These are phyloP conservation scores for Entomobrya proxima DNA, from an alignment of 2,888 invertebrate genomes.

Conservation along the genomic window DNA sequence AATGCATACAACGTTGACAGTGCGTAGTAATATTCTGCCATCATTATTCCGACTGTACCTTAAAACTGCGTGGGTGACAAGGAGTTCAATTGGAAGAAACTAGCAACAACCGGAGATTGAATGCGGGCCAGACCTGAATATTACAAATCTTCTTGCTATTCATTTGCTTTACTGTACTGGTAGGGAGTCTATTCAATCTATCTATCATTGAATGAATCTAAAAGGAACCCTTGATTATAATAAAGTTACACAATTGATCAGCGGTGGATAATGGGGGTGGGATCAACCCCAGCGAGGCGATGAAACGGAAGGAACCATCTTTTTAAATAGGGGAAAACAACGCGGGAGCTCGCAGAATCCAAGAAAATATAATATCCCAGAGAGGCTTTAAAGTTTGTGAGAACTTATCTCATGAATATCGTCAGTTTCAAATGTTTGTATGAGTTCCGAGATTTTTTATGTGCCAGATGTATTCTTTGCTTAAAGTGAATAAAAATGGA, in stretches of 20 bases:
- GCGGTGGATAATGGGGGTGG: background rate
- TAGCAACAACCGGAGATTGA: background rate
- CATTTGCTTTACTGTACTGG: background rate
- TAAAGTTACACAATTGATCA: background rate
- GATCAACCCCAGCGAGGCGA: background rate
- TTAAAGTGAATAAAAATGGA: no score
- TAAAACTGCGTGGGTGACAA: slow-evolving; percentile 24
- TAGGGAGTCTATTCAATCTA: background rate
- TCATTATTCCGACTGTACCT: no score
- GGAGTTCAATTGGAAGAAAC: background rate
- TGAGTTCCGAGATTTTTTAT: background rate
- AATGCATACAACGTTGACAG: no score
- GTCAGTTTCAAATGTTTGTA: background rate
- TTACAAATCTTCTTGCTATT: background rate
- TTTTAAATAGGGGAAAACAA: background rate
- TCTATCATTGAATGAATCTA: background rate
- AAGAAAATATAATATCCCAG: background rate
- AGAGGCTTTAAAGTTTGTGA: background rate
- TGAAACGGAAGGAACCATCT: background rate
- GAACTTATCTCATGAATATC: background rate
- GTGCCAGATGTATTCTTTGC: no score
- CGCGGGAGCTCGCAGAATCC: slow-evolving; percentile 4
- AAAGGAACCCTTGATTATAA: background rate
- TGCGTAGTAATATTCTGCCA: no score
- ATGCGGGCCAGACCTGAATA: background rate